phyloP scores from a whole-genome alignment of 2,797 vertebrate species.

The Enteromius thamalakanensis region DNA sequence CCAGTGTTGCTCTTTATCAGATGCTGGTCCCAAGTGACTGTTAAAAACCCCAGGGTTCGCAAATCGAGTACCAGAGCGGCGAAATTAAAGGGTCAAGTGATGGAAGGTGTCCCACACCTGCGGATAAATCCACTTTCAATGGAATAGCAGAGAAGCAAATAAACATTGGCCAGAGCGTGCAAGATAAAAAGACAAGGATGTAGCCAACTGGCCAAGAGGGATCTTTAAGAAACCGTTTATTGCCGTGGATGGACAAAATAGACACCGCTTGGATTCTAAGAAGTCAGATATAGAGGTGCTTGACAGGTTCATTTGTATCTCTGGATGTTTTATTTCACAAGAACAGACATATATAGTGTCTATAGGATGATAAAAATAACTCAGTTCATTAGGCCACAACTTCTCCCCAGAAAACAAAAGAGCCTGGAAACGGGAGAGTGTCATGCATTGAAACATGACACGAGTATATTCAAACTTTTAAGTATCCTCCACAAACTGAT shows the following conservation, averaged over 20 bases:
- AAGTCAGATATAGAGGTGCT: slow-evolving; percentile 47
- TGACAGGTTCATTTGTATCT: slow-evolving; percentile 46
- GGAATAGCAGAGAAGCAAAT: slow-evolving; percentile 64
- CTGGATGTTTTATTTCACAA: slow-evolving; percentile 52
- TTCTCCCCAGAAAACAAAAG: not conserved
- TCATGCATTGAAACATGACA: slow-evolving; percentile 28
- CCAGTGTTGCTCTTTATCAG: slow-evolving; percentile 69
- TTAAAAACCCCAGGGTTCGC: slow-evolving; percentile 67
- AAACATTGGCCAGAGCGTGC: slow-evolving; percentile 64
- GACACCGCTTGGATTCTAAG: slow-evolving; percentile 57
- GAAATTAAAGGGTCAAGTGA: slow-evolving; percentile 66
- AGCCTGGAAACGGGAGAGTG: not conserved
- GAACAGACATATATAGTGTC: slow-evolving; percentile 54
- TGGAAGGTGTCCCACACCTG: slow-evolving; percentile 71
- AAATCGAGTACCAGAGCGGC: slow-evolving; percentile 67
- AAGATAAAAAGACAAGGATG: slow-evolving; percentile 56
- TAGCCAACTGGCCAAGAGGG: slow-evolving; percentile 57
- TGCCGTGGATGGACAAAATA: slow-evolving; percentile 52
- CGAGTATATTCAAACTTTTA: slow-evolving; percentile 41
- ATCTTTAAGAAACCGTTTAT: slow-evolving; percentile 64
- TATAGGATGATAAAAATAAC: slow-evolving; percentile 54
- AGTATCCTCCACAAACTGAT: slow-evolving; percentile 37
- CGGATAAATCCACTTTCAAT: slow-evolving; percentile 77
- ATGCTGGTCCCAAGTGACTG: slow-evolving; percentile 65
- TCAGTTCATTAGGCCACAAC: slow-evolving; percentile 16